Evolutionary conservation across 2,888 invertebrate genomes (phyloP), one percentile per base, ranked within the genome.

Genomic region (Cryptocephalus moraei): DNA sequence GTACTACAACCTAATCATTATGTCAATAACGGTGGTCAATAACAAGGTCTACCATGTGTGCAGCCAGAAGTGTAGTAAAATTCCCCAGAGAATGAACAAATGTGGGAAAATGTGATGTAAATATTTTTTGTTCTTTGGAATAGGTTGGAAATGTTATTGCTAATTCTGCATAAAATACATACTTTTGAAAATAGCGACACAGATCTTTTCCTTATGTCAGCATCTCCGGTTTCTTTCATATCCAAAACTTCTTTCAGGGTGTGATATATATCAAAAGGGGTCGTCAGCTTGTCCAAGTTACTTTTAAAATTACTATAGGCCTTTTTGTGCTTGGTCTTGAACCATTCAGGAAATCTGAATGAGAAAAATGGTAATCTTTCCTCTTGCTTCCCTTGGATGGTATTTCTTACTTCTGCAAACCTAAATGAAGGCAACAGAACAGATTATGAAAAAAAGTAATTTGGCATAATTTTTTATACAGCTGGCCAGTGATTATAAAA

Each of bases 361-460:
- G 84, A 82, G 67, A 94, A 88, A 58, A 91, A 85, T 0, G 95
- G 95, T 48, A 94, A 66, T 1, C 95, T 77, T 65, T 95, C 94
- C 62, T 95, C 95, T 48, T 89, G 80, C 67, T 92, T 91, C 0
- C 94, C 95, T 67, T 94, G 93, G 8, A 90, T 74, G 0, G 92
- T 93, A 58, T 85, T 80, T 0, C 95, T 78, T 8, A 92, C 79
- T 44, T 81, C 76, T 0, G 87, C 82, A 69, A 88, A 93, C 63
- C 93, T 86, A 61, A 22, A 22, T 22, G 6, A 22, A 22, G 2
- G 6, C 22, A 22, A 22, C 22, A 22, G 6, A 22, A 22, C 22
- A 22, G 6, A 22, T 6, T 22, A 22, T 22, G 6, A 22, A 22
- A 22, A 22, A 2, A 22, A 6, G n/a, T n/a, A n/a, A n/a, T n/a